Evolutionary conservation across 35 echinoderm and acorn worm species (phyloP).

Genomic region (Strongylocentrotus purpuratus): DNA sequence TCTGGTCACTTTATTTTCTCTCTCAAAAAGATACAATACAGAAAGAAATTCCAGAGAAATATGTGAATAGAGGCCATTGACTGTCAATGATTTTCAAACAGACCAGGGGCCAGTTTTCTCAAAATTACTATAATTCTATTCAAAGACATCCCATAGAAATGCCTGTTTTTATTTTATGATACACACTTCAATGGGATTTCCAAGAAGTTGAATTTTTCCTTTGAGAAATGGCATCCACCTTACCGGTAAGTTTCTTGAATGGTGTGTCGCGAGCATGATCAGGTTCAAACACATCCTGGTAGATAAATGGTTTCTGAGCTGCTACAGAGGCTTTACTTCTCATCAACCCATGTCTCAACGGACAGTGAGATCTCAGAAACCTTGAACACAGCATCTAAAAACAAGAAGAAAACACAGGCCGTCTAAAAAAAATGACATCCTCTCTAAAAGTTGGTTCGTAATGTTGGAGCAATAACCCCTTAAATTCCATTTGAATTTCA

Average conservation of each 20-base stretch:
- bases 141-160: too few species aligned
- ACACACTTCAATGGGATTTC: too few species aligned
- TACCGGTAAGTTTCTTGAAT: conserved; percentile 89
- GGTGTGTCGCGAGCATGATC: conserved; percentile 61
- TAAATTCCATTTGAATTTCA: background rate
- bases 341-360: background rate
- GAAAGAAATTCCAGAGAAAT: too few species aligned
- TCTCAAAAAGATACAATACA: too few species aligned
- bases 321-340: conserved; percentile 64
- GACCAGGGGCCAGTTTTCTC: too few species aligned
- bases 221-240: too few species aligned
- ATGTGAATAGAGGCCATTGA: too few species aligned
- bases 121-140: too few species aligned
- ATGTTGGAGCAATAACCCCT: background rate
- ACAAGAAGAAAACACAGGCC: background rate
- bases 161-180: too few species aligned
- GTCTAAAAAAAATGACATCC: background rate
- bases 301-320: conserved; percentile 76
- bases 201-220: too few species aligned
- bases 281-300: conserved; percentile 79
- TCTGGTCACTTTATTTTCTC: too few species aligned
- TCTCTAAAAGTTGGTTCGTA: background rate
- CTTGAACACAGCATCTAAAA: conserved; percentile 30
- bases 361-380: conserved; percentile 30
- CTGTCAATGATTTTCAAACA: too few species aligned